These are phyloP conservation scores for Nemotelus nigrinus DNA, from an alignment of 2,888 invertebrate species.

Conservation along the genomic window DNA sequence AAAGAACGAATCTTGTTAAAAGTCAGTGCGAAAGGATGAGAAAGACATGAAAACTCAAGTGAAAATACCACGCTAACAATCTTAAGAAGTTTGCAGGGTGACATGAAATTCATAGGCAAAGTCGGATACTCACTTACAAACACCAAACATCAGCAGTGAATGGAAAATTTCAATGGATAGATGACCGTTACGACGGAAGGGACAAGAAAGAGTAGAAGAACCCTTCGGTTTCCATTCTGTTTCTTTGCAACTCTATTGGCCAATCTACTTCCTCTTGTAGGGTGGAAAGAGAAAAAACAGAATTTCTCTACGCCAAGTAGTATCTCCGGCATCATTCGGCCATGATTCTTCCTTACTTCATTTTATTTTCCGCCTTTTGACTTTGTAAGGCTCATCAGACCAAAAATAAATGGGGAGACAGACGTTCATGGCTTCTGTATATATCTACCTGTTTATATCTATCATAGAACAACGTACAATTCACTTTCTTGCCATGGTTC, in stretches of 20 bases:
- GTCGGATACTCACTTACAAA: background rate
- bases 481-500: slow-evolving; percentile 34
- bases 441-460: background rate
- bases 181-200: background rate
- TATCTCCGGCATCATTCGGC: slow-evolving; percentile 16
- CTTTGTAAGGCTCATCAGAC: slow-evolving; percentile 38
- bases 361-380: slow-evolving; percentile 48
- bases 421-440: background rate
- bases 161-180: slow-evolving; percentile 20
- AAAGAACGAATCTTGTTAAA: background rate
- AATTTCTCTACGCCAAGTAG: background rate
- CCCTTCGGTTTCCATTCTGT: slow-evolving; percentile 23
- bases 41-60: slow-evolving; percentile 8
- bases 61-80: slow-evolving; percentile 26
- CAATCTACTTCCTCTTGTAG: background rate
- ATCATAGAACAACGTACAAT: background rate
- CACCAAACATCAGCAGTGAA: slow-evolving; percentile 12
- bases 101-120: background rate
- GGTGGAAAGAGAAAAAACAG: background rate
- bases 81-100: slow-evolving; percentile 11
- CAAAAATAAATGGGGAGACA: slow-evolving; percentile 19
- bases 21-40: background rate
- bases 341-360: slow-evolving; percentile 39
- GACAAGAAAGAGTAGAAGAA: background rate
- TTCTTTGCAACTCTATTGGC: background rate